These are phyloP conservation scores for Apistogramma diplotaenia DNA, from an alignment of 2,113 vertebrate species.

Conservation along the genomic window DNA sequence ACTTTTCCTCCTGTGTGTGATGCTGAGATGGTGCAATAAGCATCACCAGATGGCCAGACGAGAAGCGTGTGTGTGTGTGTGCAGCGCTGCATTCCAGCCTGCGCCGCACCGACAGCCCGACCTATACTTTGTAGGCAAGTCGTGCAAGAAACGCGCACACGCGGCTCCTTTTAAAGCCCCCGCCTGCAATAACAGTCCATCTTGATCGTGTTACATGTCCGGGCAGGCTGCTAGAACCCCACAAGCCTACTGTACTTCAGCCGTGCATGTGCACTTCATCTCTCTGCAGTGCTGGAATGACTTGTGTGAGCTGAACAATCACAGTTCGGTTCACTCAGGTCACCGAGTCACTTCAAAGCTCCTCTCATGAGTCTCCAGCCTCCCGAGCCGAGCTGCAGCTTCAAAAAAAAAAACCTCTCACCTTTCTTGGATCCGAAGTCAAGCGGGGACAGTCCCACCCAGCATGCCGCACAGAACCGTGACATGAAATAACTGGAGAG, in stretches of 20 bases:
- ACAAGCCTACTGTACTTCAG: conserved; percentile 39
- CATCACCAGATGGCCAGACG: conserved; percentile 74
- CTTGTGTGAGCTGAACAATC: not conserved
- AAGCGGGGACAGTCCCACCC: conserved; percentile 40
- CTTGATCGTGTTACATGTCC: conserved; percentile 50
- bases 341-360: conserved; percentile 37
- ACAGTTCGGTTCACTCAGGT: not conserved
- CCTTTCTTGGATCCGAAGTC: conserved; percentile 31
- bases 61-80: conserved; percentile 31
- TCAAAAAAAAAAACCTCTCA: conserved; percentile 55
- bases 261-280: conserved; percentile 23
- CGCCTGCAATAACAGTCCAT: conserved; percentile 47
- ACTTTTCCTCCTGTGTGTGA: conserved; percentile 43
- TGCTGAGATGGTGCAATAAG: conserved; percentile 60
- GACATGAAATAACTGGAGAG: conserved; percentile 53
- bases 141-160: conserved; percentile 31
- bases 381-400: conserved; percentile 44
- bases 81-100: conserved; percentile 63
- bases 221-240: conserved; percentile 39
- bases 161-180: conserved; percentile 32
- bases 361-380: conserved; percentile 5
- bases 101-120: conserved; percentile 43
- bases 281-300: not conserved
- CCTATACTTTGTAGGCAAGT: conserved; percentile 60
- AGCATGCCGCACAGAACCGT: conserved; percentile 49